A percentile compares a stretch with the other conserved stretches of the same genome.
Conservation (phyloP, 2,888 invertebrate species). For the Chrysolina oricalcia region DNA sequence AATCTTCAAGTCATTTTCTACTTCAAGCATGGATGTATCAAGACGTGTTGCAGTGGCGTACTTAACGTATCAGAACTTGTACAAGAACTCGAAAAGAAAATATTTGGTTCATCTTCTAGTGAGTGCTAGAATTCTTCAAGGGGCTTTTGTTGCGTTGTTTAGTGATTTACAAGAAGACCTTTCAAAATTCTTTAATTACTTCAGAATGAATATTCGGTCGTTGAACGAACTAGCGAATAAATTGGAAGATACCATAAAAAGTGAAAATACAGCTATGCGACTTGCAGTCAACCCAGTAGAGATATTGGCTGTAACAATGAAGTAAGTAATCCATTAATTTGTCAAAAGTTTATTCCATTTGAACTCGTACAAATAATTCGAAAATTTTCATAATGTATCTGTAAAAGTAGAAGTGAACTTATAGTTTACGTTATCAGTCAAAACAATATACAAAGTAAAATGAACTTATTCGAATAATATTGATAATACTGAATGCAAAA, state of each 20-base stretch:
- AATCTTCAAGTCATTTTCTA: slow-evolving; percentile 1
- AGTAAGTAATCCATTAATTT: slow-evolving; percentile 5
- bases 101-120: background rate
- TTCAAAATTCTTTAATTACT: background rate
- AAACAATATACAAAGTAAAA: too few relatives aligned
- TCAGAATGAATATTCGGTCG: slow-evolving; percentile 16
- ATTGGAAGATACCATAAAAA: slow-evolving; percentile 10
- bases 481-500: too few relatives aligned
- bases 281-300: slow-evolving; percentile 14
- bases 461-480: background rate
- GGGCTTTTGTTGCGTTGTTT: slow-evolving; percentile 4
- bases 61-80: slow-evolving; percentile 21
- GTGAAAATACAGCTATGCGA: slow-evolving; percentile 5
- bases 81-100: slow-evolving; percentile 10
- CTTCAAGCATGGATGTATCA: slow-evolving; percentile 20
- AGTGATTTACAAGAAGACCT: slow-evolving; percentile 12
- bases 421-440: background rate
- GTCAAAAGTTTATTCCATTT: background rate
- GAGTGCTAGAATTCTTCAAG: slow-evolving; percentile 5
- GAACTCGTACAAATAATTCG: background rate
- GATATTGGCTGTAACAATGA: slow-evolving; percentile 8
- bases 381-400: too few relatives aligned
- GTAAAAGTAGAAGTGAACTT: background rate
- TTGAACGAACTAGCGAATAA: slow-evolving; percentile 7
- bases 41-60: slow-evolving; percentile 25